Base-by-base conservation (phyloP, 2,797 vertebrate genomes). In the Gobionotothen gibberifrons region DNA sequence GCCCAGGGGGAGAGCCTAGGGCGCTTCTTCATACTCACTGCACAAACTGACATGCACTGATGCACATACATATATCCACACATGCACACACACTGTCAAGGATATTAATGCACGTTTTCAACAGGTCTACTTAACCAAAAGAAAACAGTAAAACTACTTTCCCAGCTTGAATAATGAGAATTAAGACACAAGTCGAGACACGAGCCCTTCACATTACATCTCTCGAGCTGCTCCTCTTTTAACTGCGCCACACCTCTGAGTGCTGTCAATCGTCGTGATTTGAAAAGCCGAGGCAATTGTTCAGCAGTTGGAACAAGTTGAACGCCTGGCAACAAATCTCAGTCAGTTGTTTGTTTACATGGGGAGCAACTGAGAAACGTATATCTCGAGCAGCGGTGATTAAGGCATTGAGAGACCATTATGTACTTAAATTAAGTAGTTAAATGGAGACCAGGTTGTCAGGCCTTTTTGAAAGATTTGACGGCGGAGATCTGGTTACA, bases 341-440 rank as follows among this genome's bases (percentile, higher is more conserved):
- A 69, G 55, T 57, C 69, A 46, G 54, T 71, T 68, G 76, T 84
- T 89, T 89, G 87, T 91, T 91, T 90, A 86, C 70, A 68, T 54
- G 49, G 59, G 58, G 75, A 81, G 67, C 55, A 64, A 70, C 71
- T 68, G 71, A 86, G 78, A 87, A 88, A 86, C 59, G 12, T 73
- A 12, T 73, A 79, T 81, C 72, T 76, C 8, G 46, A 86, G 74
- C 76, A 68, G 76, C 69, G 32, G 84, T 69, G 64, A 92, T 91
- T 89, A 81, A 74, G 79, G 75, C 74, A 39, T 78, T 80, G 78
- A 84, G 71, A 69, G 78, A 53, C 84, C 83, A 91, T 93, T 92
- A 91, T 87, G 93, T 88, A 78, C 84, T 92, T 92, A 83, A 86
- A 86, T 87, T 71, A 90, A 91, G 82, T 84, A 83, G 66, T 74